Evolutionary conservation across 2,888 invertebrate species (phyloP).

Genomic region (Melieria omissa): DNA sequence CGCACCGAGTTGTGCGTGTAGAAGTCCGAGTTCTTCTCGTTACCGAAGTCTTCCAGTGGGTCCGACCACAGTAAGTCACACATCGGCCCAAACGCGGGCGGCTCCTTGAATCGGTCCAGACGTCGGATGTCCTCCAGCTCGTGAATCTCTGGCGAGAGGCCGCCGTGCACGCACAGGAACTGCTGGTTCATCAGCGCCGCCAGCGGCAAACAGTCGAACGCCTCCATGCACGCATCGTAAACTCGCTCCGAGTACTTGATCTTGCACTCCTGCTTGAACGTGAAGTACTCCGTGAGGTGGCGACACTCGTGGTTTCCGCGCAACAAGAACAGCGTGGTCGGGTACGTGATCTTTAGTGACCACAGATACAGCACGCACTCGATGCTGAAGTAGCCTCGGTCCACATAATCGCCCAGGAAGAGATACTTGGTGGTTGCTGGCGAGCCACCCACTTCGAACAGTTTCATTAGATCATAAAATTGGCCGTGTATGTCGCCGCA

Average conservation of each 20-base stretch:
- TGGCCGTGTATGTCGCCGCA: slow-evolving; percentile 99
- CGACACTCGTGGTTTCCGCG: slow-evolving; percentile 99
- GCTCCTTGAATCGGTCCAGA: slow-evolving; percentile 99
- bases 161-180: slow-evolving; percentile 99
- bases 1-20: slow-evolving; percentile 99
- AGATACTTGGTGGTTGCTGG: slow-evolving; percentile 98
- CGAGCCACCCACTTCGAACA: slow-evolving; percentile 94
- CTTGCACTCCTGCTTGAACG: slow-evolving; percentile 99
- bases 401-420: slow-evolving; percentile 98
- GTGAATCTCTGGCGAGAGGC: slow-evolving; percentile 98
- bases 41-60: slow-evolving; percentile 99
- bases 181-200: slow-evolving; percentile 99
- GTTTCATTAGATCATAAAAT: slow-evolving; percentile 99
- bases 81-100: slow-evolving; percentile 99
- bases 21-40: slow-evolving; percentile 96
- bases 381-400: slow-evolving; percentile 86
- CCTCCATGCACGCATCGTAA: slow-evolving; percentile 99
- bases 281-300: slow-evolving; percentile 99
- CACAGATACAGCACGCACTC: slow-evolving; percentile 97
- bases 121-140: slow-evolving; percentile 96
- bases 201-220: slow-evolving; percentile 98
- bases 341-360: slow-evolving; percentile 98
- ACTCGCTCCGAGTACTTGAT: slow-evolving; percentile 99
- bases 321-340: slow-evolving; percentile 97
- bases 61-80: slow-evolving; percentile 99